These are phyloP conservation scores for Ibidorhyncha struthersii DNA, from an alignment of 2,113 vertebrate genomes.

Conservation along the genomic window DNA sequence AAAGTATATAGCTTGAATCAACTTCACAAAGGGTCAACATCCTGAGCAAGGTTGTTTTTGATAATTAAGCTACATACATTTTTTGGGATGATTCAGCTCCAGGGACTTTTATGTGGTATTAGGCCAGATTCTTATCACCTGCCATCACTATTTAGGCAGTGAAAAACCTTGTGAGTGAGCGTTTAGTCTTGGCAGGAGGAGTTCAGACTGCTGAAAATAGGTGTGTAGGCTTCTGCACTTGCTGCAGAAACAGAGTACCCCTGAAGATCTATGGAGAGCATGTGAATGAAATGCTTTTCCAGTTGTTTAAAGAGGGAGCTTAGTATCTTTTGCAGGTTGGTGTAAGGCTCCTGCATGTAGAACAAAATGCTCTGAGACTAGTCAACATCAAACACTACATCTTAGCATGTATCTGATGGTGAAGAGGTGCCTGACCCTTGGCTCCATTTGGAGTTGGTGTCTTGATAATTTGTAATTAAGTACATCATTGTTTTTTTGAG, in stretches of 20 bases:
- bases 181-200: neutral
- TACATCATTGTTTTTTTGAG: neutral
- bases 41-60: slow-evolving; percentile 47
- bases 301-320: neutral
- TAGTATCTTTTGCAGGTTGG: neutral
- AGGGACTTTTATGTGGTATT: neutral
- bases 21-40: slow-evolving; percentile 80
- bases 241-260: neutral
- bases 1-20: slow-evolving; percentile 59
- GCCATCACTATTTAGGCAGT: neutral
- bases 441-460: neutral
- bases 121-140: neutral
- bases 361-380: neutral
- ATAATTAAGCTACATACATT: slow-evolving; percentile 78
- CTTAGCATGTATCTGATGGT: neutral
- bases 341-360: neutral
- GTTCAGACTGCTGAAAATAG: neutral
- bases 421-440: neutral
- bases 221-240: neutral
- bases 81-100: slow-evolving; percentile 70
- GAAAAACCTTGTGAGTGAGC: neutral
- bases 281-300: neutral
- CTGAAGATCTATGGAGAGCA: neutral
- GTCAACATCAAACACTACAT: neutral
- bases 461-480: neutral